These are phyloP conservation scores for Drosophila santomea DNA, from an alignment of 1,140 invertebrate species.

Conservation along the genomic window DNA sequence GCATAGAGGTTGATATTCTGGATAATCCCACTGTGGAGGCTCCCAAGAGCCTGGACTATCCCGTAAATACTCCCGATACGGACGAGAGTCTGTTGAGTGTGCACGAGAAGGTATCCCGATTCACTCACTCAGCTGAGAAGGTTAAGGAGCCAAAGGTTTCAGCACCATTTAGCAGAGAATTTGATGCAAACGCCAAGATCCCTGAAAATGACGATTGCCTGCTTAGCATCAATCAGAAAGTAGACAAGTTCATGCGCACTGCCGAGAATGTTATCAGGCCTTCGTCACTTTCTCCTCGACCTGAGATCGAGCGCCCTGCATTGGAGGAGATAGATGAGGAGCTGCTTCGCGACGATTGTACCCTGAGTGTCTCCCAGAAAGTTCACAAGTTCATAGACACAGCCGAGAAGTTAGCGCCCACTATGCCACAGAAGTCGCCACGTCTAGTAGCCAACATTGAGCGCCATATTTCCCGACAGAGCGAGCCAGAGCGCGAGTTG, in stretches of 20 bases:
- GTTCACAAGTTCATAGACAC: constrained; percentile 87
- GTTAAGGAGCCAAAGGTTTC: constrained; percentile 78
- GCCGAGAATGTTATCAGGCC: constrained; percentile 86
- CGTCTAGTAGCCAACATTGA: constrained; percentile 84
- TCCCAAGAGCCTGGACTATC: constrained; percentile 70
- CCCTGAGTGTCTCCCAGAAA: constrained; percentile 87
- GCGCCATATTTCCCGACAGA: constrained; percentile 84
- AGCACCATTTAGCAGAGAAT: constrained; percentile 64
- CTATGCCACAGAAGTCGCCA: constrained; percentile 77
- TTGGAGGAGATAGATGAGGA: constrained; percentile 86
- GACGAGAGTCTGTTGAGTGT: constrained; percentile 87
- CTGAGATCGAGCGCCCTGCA: constrained; percentile 85
- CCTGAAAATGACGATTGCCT: constrained; percentile 87
- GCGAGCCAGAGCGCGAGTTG: constrained; percentile 37
- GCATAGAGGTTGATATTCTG: constrained; percentile 62
- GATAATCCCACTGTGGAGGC: constrained; percentile 76
- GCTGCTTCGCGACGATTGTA: constrained; percentile 86
- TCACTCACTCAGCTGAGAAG: constrained; percentile 85
- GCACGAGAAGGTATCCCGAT: constrained; percentile 87
- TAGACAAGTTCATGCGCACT: constrained; percentile 87
- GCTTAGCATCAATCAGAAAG: constrained; percentile 88
- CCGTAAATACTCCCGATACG: constrained; percentile 34
- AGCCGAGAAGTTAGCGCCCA: constrained; percentile 85
- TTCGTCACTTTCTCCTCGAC: constrained; percentile 68
- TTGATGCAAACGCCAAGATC: constrained; percentile 81